Conservation (phyloP, 2,888 invertebrate genomes). For the Liopterus haemorrhoidalis region DNA sequence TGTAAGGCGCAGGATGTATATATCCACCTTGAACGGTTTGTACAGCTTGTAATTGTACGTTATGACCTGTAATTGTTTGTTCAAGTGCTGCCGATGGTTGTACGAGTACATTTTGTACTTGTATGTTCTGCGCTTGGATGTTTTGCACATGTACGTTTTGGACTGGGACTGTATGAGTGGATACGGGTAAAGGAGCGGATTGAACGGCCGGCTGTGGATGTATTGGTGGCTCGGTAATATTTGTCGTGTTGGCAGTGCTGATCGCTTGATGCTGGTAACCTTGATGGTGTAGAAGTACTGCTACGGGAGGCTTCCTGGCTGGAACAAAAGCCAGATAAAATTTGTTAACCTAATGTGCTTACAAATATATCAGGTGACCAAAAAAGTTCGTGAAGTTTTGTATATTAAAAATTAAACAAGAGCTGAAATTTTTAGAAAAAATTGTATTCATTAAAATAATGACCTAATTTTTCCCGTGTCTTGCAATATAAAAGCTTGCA, state of each 20-base stretch:
- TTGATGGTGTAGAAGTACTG: slow-evolving; percentile 38
- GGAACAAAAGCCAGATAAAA: slow-evolving; percentile 46
- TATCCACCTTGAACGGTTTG: slow-evolving; percentile 3
- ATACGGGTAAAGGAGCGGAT: no score
- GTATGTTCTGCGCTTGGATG: slow-evolving; percentile 22
- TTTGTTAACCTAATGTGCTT: slow-evolving; percentile 25
- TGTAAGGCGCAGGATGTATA: slow-evolving; percentile 6
- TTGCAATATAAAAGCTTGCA: no score
- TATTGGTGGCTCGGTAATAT: slow-evolving; percentile 20
- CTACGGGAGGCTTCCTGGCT: slow-evolving; percentile 58
- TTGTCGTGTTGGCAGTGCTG: slow-evolving; percentile 17
- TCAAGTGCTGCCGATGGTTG: slow-evolving; percentile 15
- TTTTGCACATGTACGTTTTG: slow-evolving; percentile 18
- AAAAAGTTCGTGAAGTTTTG: no score
- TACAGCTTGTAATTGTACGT: slow-evolving; percentile 14
- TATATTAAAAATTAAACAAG: no score
- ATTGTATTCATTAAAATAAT: no score
- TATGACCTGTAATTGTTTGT: slow-evolving; percentile 13
- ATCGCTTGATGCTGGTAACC: slow-evolving; percentile 16
- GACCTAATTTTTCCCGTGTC: no score
- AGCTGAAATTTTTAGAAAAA: no score
- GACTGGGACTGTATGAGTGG: slow-evolving; percentile 15
- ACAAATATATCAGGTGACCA: no score
- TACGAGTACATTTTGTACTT: slow-evolving; percentile 19
- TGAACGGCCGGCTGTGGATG: slow-evolving; percentile 1